Percentiles rank a stretch among this genome's conserved stretches.
Conservation (phyloP, 2,888 invertebrate genomes). For the Helobdella robusta region DNA sequence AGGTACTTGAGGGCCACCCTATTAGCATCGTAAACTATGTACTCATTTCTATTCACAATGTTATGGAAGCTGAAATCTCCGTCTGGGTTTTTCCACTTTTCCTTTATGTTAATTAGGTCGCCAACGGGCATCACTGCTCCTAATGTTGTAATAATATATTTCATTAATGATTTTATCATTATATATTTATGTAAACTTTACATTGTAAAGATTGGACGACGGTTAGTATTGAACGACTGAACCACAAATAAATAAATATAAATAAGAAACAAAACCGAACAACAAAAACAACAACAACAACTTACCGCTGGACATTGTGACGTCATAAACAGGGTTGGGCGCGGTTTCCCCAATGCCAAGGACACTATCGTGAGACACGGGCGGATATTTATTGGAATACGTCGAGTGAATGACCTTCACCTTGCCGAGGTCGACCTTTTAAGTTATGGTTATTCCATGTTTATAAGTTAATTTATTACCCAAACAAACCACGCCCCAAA, state of each 20-base stretch:
- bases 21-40: slow-evolving; percentile 43
- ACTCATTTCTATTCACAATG: slow-evolving; percentile 41
- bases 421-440: slow-evolving; percentile 46
- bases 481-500: too few relatives aligned
- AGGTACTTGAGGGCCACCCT: slow-evolving; percentile 46
- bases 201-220: too few relatives aligned
- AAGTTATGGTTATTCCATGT: too few relatives aligned
- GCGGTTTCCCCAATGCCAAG: slow-evolving; percentile 37
- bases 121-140: slow-evolving; percentile 42
- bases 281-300: not conserved
- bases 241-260: too few relatives aligned
- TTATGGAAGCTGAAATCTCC: slow-evolving; percentile 17
- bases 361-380: slow-evolving; percentile 41
- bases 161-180: not conserved
- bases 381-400: slow-evolving; percentile 37
- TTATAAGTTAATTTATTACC: too few relatives aligned
- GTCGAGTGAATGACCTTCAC: slow-evolving; percentile 35
- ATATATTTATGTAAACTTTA: too few relatives aligned
- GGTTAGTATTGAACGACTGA: too few relatives aligned
- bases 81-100: not conserved
- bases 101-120: not conserved
- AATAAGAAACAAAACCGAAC: too few relatives aligned
- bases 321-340: slow-evolving; percentile 40
- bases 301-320: slow-evolving; percentile 43
- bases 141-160: slow-evolving; percentile 27